phyloP scores from a whole-genome alignment of 2,113 vertebrate species.

The Myodes glareolus region DNA sequence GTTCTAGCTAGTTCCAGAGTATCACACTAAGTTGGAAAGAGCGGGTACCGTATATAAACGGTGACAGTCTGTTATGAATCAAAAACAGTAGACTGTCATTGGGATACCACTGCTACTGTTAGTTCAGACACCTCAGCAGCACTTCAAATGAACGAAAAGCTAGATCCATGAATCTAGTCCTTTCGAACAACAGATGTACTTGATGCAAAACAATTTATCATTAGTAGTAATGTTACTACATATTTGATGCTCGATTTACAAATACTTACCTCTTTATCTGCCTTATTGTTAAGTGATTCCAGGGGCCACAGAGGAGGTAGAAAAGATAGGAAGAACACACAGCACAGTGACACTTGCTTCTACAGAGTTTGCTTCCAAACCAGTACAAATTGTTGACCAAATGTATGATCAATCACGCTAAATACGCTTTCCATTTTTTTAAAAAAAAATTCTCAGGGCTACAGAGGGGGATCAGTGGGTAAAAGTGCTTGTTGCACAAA shows the following conservation, averaged over 20 bases:
- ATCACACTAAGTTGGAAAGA: background rate
- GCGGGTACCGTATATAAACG: background rate
- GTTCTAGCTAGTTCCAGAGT: background rate
- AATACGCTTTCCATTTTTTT: background rate
- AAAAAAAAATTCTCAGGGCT: background rate
- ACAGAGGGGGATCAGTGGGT: too few relatives aligned
- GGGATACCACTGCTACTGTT: background rate
- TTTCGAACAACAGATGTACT: background rate
- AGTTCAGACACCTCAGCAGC: background rate
- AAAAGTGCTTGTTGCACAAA: background rate
- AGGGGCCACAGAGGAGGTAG: background rate
- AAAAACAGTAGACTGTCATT: background rate
- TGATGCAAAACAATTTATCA: background rate
- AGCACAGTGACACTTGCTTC: background rate
- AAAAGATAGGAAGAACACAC: background rate
- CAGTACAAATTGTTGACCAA: background rate
- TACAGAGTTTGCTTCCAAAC: background rate
- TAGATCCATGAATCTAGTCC: background rate
- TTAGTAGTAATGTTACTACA: background rate
- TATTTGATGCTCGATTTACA: background rate
- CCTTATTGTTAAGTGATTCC: background rate
- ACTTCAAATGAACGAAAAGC: background rate
- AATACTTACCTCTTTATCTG: background rate
- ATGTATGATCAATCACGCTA: background rate
- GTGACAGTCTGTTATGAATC: background rate